Percentiles rank a stretch among this genome's conserved stretches.
These are phyloP conservation scores for Fopius arisanus DNA, from an alignment of 1,140 invertebrate species.

Conservation along the genomic window DNA sequence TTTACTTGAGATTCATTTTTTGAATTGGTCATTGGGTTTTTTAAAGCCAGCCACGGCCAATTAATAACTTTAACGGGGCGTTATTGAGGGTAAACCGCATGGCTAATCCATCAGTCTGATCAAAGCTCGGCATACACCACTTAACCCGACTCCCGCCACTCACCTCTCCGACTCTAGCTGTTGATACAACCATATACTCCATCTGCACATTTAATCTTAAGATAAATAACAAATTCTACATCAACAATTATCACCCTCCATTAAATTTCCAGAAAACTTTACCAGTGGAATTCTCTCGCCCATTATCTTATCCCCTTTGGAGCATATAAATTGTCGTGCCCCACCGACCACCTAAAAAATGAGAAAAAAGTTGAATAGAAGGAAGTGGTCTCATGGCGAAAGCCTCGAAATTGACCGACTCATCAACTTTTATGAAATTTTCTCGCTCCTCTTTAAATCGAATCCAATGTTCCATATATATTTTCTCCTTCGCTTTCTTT, in stretches of 20 bases:
- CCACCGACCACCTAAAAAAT: background rate
- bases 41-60: background rate
- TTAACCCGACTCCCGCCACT: background rate
- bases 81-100: background rate
- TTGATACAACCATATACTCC: too few relatives aligned
- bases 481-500: background rate
- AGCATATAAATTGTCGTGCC: background rate
- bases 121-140: slow-evolving; percentile 18
- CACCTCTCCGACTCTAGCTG: too few relatives aligned
- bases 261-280: background rate
- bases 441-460: background rate
- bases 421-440: slow-evolving; percentile 11
- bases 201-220: too few relatives aligned
- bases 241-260: slow-evolving; percentile 13
- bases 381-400: background rate
- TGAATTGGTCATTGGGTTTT: too few relatives aligned
- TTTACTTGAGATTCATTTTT: background rate
- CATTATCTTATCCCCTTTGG: slow-evolving; percentile 1
- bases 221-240: background rate
- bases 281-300: background rate
- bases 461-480: background rate
- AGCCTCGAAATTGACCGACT: background rate
- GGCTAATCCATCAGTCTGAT: slow-evolving; percentile 22
- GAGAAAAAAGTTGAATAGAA: background rate
- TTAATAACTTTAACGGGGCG: background rate